Evolutionary conservation across 1,140 invertebrate species (phyloP).

Genomic region (Drosophila kikkawai): DNA sequence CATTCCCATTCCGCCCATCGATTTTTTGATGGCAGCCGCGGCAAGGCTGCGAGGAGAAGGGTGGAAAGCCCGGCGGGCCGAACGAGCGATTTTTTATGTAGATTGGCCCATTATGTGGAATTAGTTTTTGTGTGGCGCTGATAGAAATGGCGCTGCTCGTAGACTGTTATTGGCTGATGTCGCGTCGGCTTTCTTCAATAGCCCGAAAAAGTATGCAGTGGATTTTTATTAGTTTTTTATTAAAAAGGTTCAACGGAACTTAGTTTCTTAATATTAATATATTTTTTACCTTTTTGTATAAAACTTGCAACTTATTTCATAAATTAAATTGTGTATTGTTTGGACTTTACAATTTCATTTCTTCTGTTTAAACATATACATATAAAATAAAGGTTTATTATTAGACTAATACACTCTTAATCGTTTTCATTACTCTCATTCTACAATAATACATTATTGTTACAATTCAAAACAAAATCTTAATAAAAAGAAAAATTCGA

Average conservation of each 20-base stretch:
- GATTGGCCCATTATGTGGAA: conserved; percentile 79
- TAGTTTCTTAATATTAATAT: background rate
- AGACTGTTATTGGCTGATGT: conserved; percentile 69
- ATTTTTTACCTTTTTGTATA: background rate
- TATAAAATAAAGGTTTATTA: background rate
- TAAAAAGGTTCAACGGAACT: background rate
- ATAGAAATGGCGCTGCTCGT: conserved; percentile 72
- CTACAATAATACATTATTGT: background rate
- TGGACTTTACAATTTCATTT: background rate
- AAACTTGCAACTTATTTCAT: no score
- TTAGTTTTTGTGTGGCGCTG: conserved; percentile 65
- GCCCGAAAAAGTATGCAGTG: conserved; percentile 23
- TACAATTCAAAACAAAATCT: no score
- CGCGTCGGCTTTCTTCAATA: background rate
- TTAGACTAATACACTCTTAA: background rate
- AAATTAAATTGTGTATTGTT: background rate
- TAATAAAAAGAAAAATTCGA: background rate
- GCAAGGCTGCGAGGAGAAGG: background rate
- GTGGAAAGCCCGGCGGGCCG: conserved; percentile 6
- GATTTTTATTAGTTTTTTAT: background rate
- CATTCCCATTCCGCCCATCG: conserved; percentile 59
- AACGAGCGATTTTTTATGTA: conserved; percentile 76
- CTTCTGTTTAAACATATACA: background rate
- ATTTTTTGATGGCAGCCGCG: conserved; percentile 57
- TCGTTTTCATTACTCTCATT: no score